Evolutionary conservation across 1,140 invertebrate genomes (phyloP), one percentile per base, ranked within the genome.

Genomic region (Cherax destructor): DNA sequence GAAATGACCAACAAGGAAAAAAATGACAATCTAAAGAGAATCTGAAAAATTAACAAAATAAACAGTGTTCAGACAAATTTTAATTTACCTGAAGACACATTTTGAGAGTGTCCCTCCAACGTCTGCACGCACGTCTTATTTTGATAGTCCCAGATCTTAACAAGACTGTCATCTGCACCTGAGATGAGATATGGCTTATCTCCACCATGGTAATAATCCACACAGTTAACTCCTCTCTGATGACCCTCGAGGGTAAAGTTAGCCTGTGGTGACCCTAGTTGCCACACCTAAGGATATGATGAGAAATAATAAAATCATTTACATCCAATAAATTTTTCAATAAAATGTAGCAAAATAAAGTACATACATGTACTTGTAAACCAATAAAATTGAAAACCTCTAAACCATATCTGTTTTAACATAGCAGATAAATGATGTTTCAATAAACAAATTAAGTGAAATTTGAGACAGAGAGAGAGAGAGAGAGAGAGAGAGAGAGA

Each of bases 141-240:
- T 94, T 99, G 97, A 94, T 99, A 99, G 94, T 99, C 99, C 99
- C 99, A 99, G 93, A 99, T 99, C 95, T 99, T 99, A 0, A 99
- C 98, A 1, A 98, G 95, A 76, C 98, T 96, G 94, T 99, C 99
- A 95, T 99, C 99, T 78, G 99, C 99, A 24, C 99, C 99, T 86
- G 99, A 99, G 94, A 99, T 99, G 41, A 99, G 95, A 94, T 99
- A 99, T 0, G 99, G 99, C 94, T 99, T 99, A 94, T 99, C 99
- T n/a, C 98, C 99, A n/a, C 98, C 98, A 94, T 99, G 97, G 94
- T 99, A 99, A 94, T 99, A 99, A 95, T 99, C 99, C 0, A 99
- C 98, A 95, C 99, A 99, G 94, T 99, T 99, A 0, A 99, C 98
- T 76, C 99, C 99, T 94, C 99, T 99, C 93, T 99, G 99, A 93